phyloP scores from a whole-genome alignment of 2,888 invertebrate species.

The Melieria crassipennis region DNA sequence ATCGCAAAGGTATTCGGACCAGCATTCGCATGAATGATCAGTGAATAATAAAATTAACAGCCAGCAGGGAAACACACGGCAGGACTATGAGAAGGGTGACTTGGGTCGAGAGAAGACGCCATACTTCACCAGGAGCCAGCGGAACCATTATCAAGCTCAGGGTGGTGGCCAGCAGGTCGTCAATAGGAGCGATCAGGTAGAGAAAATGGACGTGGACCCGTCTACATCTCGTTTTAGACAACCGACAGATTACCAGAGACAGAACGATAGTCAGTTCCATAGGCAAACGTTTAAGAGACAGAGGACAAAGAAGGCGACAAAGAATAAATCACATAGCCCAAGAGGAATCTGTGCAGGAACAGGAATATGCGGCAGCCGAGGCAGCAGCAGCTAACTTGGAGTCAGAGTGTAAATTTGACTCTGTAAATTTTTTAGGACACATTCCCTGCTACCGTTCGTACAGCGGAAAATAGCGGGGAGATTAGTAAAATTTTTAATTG shows the following conservation, averaged over 20 bases:
- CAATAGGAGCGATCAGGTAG: too few relatives aligned
- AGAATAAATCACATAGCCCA: constrained; percentile 30
- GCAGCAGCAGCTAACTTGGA: constrained; percentile 12
- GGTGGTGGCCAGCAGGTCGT: too few relatives aligned
- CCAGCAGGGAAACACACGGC: too few relatives aligned
- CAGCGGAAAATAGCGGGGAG: constrained; percentile 32
- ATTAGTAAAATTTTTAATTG: constrained; percentile 30
- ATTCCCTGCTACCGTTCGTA: constrained; percentile 33
- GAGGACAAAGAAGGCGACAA: constrained; percentile 28
- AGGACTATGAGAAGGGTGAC: too few relatives aligned
- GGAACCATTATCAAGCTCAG: neutral
- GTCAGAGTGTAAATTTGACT: constrained; percentile 9
- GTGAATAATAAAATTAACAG: too few relatives aligned
- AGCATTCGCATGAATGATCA: neutral
- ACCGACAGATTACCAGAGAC: too few relatives aligned
- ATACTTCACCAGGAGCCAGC: neutral
- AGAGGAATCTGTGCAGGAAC: constrained; percentile 9
- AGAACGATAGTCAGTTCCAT: neutral
- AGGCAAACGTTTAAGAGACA: constrained; percentile 21
- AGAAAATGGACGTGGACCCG: too few relatives aligned
- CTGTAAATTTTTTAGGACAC: constrained; percentile 39
- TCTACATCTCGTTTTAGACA: too few relatives aligned
- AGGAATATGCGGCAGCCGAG: constrained; percentile 9
- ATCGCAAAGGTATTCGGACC: neutral
- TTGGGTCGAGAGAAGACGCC: too few relatives aligned